Percentiles rank a stretch among this genome's conserved stretches.
These are phyloP conservation scores for Oryzias curvinotus DNA, from an alignment of 2,113 vertebrate genomes.

Conservation along the genomic window DNA sequence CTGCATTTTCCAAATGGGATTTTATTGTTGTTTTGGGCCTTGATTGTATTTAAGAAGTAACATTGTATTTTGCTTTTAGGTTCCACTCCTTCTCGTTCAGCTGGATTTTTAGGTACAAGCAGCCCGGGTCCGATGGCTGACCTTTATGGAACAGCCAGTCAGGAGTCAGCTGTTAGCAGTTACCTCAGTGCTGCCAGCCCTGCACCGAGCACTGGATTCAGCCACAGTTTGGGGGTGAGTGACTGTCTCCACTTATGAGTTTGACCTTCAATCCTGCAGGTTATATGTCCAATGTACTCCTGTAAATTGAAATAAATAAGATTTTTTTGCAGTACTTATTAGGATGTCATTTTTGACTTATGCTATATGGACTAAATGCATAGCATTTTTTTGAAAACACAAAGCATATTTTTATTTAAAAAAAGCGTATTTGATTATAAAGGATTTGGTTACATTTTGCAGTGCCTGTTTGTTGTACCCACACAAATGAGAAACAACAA, in stretches of 20 bases:
- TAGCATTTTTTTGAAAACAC: neutral
- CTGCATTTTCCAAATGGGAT: neutral
- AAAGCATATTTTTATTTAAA: too few species aligned
- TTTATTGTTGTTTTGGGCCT: neutral
- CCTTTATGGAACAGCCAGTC: slow-evolving; percentile 91
- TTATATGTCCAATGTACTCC: neutral
- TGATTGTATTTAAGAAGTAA: neutral
- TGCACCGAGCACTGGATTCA: slow-evolving; percentile 93
- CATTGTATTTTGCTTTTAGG: slow-evolving; percentile 70
- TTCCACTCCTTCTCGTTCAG: slow-evolving; percentile 91
- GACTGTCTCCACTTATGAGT: neutral
- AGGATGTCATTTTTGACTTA: neutral
- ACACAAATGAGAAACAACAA: too few species aligned
- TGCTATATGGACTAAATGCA: neutral
- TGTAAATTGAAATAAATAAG: neutral
- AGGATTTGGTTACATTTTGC: too few species aligned
- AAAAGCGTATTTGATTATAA: too few species aligned
- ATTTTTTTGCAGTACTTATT: neutral
- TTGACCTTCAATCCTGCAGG: neutral
- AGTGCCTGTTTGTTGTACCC: too few species aligned
- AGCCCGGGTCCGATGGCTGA: slow-evolving; percentile 98
- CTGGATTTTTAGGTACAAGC: slow-evolving; percentile 96
- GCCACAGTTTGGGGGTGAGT: slow-evolving; percentile 95
- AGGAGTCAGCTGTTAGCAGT: slow-evolving; percentile 97
- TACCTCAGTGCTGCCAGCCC: slow-evolving; percentile 98